These are phyloP conservation scores for Helicolenus hilgendorfi DNA, from an alignment of 2,797 vertebrate genomes.

Conservation along the genomic window DNA sequence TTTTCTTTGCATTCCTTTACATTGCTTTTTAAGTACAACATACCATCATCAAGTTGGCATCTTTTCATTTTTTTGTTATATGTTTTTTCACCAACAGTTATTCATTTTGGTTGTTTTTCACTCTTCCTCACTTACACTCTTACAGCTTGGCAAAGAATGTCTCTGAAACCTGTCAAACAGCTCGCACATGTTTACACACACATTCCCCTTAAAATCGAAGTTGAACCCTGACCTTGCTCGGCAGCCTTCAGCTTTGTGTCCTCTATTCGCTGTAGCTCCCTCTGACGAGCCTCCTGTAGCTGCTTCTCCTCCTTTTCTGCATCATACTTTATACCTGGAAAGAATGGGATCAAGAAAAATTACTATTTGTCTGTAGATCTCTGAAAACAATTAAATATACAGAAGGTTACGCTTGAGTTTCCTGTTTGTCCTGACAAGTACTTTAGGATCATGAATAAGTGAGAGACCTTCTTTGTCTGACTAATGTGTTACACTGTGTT, in stretches of 20 bases:
- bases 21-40: not conserved
- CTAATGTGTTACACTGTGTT: not conserved
- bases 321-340: slow-evolving; percentile 96
- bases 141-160: not conserved
- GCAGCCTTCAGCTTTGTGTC: slow-evolving; percentile 97
- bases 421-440: slow-evolving; percentile 1
- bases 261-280: slow-evolving; percentile 96
- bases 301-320: slow-evolving; percentile 96
- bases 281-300: slow-evolving; percentile 94
- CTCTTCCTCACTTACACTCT: not conserved
- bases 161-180: not conserved
- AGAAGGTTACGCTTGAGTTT: not conserved
- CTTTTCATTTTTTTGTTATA: not conserved
- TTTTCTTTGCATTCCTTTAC: not conserved
- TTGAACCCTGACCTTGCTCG: slow-evolving; percentile 91
- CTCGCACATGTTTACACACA: not conserved
- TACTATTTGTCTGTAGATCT: not conserved
- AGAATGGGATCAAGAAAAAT: not conserved
- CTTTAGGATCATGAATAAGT: slow-evolving; percentile 38
- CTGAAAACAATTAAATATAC: not conserved
- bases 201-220: not conserved
- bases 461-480: not conserved
- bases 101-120: not conserved
- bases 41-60: not conserved
- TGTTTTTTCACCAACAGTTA: not conserved